phyloP scores from a whole-genome alignment of 2,113 vertebrate species.

The Podocnemis expansa region DNA sequence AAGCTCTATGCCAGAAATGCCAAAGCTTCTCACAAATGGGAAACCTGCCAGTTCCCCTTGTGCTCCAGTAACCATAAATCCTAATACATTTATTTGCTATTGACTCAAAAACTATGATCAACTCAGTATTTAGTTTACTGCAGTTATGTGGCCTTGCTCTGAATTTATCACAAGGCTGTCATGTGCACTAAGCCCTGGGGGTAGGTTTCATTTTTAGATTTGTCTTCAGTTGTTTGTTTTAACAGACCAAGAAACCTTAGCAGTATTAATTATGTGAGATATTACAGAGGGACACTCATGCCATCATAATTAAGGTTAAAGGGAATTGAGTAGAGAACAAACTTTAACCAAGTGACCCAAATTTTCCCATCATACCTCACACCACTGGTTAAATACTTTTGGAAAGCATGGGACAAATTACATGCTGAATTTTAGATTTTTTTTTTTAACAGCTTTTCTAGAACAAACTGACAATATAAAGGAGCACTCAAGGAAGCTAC shows the following conservation, averaged over 20 bases:
- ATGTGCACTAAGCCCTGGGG: not conserved
- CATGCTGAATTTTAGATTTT: not conserved
- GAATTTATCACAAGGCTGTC: not conserved
- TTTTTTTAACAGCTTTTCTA: not conserved
- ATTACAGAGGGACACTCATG: not conserved
- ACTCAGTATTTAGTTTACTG: not conserved
- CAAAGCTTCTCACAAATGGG: not conserved
- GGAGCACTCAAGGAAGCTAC: too few species aligned
- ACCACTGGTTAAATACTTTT: not conserved
- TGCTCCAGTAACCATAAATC: constrained; percentile 9
- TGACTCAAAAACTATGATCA: constrained; percentile 2
- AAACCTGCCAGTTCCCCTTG: not conserved
- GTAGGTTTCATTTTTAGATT: not conserved
- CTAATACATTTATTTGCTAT: not conserved
- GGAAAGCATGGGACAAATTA: not conserved
- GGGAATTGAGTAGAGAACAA: not conserved
- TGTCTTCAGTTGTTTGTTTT: constrained; percentile 16
- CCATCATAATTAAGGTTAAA: not conserved
- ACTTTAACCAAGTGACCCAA: not conserved
- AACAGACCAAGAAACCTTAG: not conserved
- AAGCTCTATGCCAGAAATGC: not conserved
- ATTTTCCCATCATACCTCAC: not conserved
- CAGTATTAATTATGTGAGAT: not conserved
- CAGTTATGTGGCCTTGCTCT: not conserved
- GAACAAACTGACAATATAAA: too few species aligned